These are phyloP conservation scores for Syngnathus rostellatus DNA, from an alignment of 2,797 vertebrate species.

Conservation along the genomic window DNA sequence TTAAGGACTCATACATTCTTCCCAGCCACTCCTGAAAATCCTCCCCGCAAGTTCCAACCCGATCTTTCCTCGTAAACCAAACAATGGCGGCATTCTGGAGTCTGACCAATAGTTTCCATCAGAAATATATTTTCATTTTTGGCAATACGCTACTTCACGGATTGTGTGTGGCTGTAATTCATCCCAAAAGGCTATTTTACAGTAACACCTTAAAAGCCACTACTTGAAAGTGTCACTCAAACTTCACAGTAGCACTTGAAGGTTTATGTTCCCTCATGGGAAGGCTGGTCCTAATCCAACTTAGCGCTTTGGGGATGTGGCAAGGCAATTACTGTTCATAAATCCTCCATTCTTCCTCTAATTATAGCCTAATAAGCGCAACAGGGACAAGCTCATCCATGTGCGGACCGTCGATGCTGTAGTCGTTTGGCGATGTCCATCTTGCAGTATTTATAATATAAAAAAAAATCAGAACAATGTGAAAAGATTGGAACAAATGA, in stretches of 20 bases:
- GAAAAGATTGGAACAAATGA: not conserved
- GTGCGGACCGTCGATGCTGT: not conserved
- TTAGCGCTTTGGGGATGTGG: slow-evolving; percentile 16
- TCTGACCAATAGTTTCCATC: slow-evolving; percentile 40
- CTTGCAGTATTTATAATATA: slow-evolving; percentile 1
- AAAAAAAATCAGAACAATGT: not conserved
- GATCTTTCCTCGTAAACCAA: slow-evolving; percentile 19
- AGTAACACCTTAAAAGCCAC: slow-evolving; percentile 5
- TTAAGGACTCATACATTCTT: slow-evolving; percentile 17
- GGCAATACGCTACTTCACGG: not conserved
- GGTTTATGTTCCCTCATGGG: slow-evolving; percentile 27
- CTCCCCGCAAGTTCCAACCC: slow-evolving; percentile 29
- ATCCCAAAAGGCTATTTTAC: not conserved
- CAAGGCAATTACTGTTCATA: slow-evolving; percentile 18
- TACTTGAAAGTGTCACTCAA: slow-evolving; percentile 2
- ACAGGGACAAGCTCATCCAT: slow-evolving; percentile 13
- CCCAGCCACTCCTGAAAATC: slow-evolving; percentile 26
- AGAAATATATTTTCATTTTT: slow-evolving; percentile 4
- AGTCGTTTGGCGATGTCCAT: not conserved
- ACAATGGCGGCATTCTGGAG: slow-evolving; percentile 37
- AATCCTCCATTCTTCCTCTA: slow-evolving; percentile 1
- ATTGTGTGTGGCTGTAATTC: not conserved
- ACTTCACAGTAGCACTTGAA: slow-evolving; percentile 42
- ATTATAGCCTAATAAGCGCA: slow-evolving; percentile 14
- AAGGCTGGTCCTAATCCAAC: slow-evolving; percentile 10